Evolutionary conservation across 2,888 invertebrate genomes (phyloP), one percentile per base, ranked within the genome.

Genomic region (Athrips mouffetella): DNA sequence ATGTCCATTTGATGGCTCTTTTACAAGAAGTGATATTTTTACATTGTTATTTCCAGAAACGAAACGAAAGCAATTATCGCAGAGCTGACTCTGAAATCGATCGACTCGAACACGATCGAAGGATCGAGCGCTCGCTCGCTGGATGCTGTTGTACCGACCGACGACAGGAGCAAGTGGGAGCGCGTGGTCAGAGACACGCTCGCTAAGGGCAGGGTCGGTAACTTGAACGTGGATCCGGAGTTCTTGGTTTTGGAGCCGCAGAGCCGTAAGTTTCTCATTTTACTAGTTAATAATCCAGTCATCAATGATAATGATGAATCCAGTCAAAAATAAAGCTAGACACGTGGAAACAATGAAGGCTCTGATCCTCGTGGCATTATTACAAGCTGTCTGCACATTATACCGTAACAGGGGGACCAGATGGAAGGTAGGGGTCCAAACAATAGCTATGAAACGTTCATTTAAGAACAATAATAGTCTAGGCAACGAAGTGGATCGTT

Each of bases 311-410:
- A n/a, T n/a, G n/a, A n/a, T n/a, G n/a, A n/a, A n/a, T n/a, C n/a
- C n/a, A n/a, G n/a, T n/a, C n/a, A n/a, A n/a, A n/a, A n/a, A n/a
- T n/a, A n/a, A n/a, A n/a, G n/a, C n/a, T n/a, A n/a, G n/a, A n/a
- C n/a, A n/a, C n/a, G n/a, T n/a, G n/a, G n/a, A n/a, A n/a, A n/a
- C n/a, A n/a, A n/a, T 96, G 49, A 92, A 91, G 0, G 96, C 96
- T 0, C 80, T 97, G 37, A 86, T 96, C 25, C 83, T 96, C 15
- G 91, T 97, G 31, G 95, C 95, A 0, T 63, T 96, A 8, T 85
- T 97, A 40, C 97, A 97, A 83, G 96, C 96, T 0, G 91, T 89
- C 45, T 96, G 96, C 71, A 96, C 96, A 1, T 91, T 97, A 40
- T 93, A 94, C 76, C 91, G 91, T 63, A 59, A 62, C 1, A 42